Evolutionary conservation across 2,888 invertebrate genomes (phyloP).

Genomic region (Sinohyriopsis cumingii): DNA sequence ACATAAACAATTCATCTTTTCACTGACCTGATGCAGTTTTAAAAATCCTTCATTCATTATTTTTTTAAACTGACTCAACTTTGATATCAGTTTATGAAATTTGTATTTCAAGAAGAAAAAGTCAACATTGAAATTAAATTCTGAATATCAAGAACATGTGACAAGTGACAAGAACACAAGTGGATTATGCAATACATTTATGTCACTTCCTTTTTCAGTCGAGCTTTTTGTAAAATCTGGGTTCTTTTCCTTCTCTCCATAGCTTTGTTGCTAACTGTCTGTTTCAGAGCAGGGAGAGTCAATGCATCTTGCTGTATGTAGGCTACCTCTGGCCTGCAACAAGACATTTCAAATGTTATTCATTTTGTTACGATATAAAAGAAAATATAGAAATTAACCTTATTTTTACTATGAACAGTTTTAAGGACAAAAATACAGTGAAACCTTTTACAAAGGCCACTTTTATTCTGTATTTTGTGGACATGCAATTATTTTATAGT

Average conservation of each 20-base stretch:
- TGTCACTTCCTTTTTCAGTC: conserved; percentile 70
- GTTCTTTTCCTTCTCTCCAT: conserved; percentile 67
- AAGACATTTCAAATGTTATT: not conserved
- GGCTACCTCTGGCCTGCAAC: conserved; percentile 67
- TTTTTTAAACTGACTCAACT: too few relatives aligned
- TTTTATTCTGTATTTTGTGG: too few relatives aligned
- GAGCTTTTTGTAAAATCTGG: conserved; percentile 68
- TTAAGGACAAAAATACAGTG: not conserved
- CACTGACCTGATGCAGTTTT: too few relatives aligned
- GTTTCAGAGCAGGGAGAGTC: conserved; percentile 68
- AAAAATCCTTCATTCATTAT: too few relatives aligned
- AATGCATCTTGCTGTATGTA: conserved; percentile 64
- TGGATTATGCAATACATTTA: not conserved
- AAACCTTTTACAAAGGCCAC: too few relatives aligned
- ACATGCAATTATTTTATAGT: too few relatives aligned
- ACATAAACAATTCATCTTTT: too few relatives aligned
- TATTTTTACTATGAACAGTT: not conserved
- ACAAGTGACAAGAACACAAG: too few relatives aligned
- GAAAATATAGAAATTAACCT: not conserved
- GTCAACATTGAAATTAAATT: too few relatives aligned
- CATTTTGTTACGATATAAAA: not conserved
- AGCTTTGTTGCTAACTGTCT: conserved; percentile 69
- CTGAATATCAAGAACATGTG: too few relatives aligned
- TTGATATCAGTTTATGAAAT: too few relatives aligned
- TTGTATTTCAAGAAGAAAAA: too few relatives aligned